Evolutionary conservation across 2,113 vertebrate species (phyloP).

Genomic region (Grallaria varia): DNA sequence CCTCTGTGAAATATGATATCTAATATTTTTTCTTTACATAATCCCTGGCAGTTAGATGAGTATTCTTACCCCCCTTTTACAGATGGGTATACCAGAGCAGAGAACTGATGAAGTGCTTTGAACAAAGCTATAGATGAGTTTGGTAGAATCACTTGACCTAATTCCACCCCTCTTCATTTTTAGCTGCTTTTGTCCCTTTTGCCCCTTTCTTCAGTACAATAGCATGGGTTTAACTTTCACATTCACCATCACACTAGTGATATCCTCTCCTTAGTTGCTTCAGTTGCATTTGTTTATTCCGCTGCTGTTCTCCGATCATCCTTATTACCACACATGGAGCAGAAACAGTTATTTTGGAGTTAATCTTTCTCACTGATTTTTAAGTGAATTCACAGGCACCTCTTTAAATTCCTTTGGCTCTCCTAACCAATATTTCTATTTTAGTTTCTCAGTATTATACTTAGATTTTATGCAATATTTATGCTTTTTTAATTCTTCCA

Average conservation of each 20-base stretch:
- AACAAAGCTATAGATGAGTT: neutral
- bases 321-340: neutral
- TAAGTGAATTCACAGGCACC: neutral
- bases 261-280: neutral
- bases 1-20: neutral
- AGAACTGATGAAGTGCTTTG: neutral
- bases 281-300: neutral
- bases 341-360: neutral
- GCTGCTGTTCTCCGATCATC: neutral
- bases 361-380: neutral
- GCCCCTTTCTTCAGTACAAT: neutral
- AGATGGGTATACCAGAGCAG: neutral
- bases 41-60: neutral
- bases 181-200: neutral
- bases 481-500: neutral
- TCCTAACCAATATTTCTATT: neutral
- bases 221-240: neutral
- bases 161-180: neutral
- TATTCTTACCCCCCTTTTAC: neutral
- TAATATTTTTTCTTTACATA: neutral
- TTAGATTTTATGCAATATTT: neutral
- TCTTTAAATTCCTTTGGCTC: neutral
- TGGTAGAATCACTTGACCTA: neutral
- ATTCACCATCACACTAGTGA: neutral
- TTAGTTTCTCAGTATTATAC: neutral